A percentile compares a stretch with the other conserved stretches of the same genome.
These are phyloP conservation scores for Anolis carolinensis DNA, from an alignment of 2,113 vertebrate genomes.

Conservation along the genomic window DNA sequence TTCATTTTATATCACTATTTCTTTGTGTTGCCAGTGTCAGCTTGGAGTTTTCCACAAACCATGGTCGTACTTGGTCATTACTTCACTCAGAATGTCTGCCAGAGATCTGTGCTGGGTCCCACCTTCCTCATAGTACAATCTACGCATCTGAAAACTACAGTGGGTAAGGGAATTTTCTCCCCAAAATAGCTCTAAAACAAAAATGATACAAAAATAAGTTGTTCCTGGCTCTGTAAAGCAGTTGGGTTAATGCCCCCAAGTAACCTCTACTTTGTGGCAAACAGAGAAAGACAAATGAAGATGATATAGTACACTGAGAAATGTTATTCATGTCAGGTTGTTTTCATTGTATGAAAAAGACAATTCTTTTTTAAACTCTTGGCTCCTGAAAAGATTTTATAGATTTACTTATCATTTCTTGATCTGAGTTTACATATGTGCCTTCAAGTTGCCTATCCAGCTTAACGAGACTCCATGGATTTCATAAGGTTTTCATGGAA, in stretches of 20 bases:
- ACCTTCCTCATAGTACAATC: constrained; percentile 94
- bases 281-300: constrained; percentile 22
- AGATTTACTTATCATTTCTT: background rate
- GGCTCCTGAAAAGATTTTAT: background rate
- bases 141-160: constrained; percentile 98
- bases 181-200: background rate
- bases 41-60: constrained; percentile 95
- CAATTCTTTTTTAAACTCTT: constrained; percentile 10
- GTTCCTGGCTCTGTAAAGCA: constrained; percentile 33
- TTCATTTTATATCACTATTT: constrained; percentile 25
- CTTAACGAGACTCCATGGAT: no score
- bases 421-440: no score
- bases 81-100: constrained; percentile 94
- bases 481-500: no score
- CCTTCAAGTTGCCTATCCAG: no score
- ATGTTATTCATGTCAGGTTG: constrained; percentile 25
- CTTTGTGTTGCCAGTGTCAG: constrained; percentile 77
- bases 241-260: background rate
- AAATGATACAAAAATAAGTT: background rate
- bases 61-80: constrained; percentile 93
- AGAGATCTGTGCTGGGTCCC: constrained; percentile 90
- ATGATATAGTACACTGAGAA: constrained; percentile 31
- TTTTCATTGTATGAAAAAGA: background rate
- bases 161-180: constrained; percentile 78
- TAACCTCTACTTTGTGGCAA: constrained; percentile 39